Conservation (phyloP, 2,888 invertebrate genomes). For the Sminthurides aquaticus region DNA sequence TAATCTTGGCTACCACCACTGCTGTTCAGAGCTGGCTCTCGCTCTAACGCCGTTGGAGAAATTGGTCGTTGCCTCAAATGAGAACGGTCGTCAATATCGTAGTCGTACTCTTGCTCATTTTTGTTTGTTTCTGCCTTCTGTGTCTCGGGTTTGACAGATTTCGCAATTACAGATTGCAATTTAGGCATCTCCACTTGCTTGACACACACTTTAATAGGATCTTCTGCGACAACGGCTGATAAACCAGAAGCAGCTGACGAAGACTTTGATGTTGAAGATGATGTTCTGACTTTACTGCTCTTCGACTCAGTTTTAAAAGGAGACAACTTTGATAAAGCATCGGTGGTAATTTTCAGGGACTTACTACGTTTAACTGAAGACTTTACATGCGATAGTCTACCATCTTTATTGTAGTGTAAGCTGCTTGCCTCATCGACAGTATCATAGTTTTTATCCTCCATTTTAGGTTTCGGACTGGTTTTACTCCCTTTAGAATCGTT, state of each 20-base stretch:
- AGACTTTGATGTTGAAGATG: conserved; percentile 8
- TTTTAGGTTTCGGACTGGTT: neutral
- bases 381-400: neutral
- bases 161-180: conserved; percentile 34
- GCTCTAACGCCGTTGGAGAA: neutral
- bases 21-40: neutral
- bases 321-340: neutral
- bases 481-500: conserved; percentile 1
- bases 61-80: conserved; percentile 17
- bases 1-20: neutral
- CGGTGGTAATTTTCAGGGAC: conserved; percentile 45
- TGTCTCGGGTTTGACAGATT: conserved; percentile 32
- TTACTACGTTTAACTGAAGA: conserved; percentile 47
- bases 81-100: conserved; percentile 19
- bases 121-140: conserved; percentile 26
- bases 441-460: neutral
- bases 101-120: conserved; percentile 22
- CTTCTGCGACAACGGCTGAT: too few relatives aligned
- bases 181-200: conserved; percentile 42
- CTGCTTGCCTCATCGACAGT: neutral
- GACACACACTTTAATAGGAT: conserved; percentile 38
- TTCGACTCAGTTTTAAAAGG: conserved; percentile 2
- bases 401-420: neutral
- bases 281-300: neutral
- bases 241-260: conserved; percentile 19